Evolutionary conservation across 2,888 invertebrate genomes (phyloP).

Genomic region (Elmis aenea): DNA sequence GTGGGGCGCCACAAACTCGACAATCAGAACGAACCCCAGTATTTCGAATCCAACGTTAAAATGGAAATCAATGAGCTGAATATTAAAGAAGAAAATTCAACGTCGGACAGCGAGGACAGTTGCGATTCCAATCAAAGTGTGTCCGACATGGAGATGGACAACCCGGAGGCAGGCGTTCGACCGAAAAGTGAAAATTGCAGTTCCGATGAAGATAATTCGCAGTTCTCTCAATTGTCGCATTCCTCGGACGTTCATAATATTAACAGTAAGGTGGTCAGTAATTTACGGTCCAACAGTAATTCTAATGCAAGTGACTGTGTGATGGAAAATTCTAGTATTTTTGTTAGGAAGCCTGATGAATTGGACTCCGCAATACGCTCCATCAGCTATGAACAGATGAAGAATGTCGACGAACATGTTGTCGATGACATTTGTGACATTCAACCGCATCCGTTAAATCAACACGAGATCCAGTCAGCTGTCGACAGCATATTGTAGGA

Average conservation of each 20-base stretch:
- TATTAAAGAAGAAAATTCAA: background rate
- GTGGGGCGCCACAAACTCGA: slow-evolving; percentile 1
- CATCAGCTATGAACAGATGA: slow-evolving; percentile 36
- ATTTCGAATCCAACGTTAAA: background rate
- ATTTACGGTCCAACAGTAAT: slow-evolving; percentile 41
- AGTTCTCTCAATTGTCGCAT: slow-evolving; percentile 9
- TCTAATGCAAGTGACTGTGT: slow-evolving; percentile 5
- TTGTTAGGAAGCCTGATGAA: slow-evolving; percentile 35
- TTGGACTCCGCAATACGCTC: slow-evolving; percentile 42
- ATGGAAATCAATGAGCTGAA: slow-evolving; percentile 5
- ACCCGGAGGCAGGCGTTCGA: slow-evolving; percentile 17
- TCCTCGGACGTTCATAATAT: slow-evolving; percentile 8
- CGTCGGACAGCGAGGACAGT: slow-evolving; percentile 18
- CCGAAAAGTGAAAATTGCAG: slow-evolving; percentile 22
- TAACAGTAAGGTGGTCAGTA: slow-evolving; percentile 39
- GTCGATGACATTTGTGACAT: slow-evolving; percentile 32
- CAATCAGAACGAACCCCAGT: background rate
- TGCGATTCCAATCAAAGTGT: slow-evolving; percentile 22
- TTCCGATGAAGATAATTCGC: slow-evolving; percentile 16
- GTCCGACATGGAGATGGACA: slow-evolving; percentile 19
- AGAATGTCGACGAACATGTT: slow-evolving; percentile 25
- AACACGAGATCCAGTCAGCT: slow-evolving; percentile 44
- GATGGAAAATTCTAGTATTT: slow-evolving; percentile 18
- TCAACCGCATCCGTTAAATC: slow-evolving; percentile 36
- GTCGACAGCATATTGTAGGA: slow-evolving; percentile 42